Conservation (phyloP, 2,113 vertebrate genomes). For the Paramormyrops kingsleyae region DNA sequence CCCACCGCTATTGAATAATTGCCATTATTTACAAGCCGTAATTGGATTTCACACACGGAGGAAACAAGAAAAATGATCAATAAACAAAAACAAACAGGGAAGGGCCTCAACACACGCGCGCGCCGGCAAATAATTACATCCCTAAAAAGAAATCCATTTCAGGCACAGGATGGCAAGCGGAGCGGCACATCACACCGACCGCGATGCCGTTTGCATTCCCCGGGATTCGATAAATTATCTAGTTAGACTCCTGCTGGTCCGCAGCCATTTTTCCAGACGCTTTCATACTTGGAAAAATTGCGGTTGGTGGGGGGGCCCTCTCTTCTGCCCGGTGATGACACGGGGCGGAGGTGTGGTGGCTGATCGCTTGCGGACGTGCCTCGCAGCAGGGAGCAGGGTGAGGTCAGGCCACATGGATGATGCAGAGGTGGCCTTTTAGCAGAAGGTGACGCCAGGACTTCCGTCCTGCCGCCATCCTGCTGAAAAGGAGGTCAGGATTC, state of each 20-base stretch:
- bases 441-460: not conserved
- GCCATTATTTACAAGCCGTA: constrained; percentile 27
- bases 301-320: not conserved
- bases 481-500: not conserved
- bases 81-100: constrained; percentile 28
- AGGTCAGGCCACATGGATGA: not conserved
- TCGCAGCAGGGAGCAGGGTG: not conserved
- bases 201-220: constrained; percentile 33
- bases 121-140: constrained; percentile 41
- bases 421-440: not conserved
- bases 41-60: constrained; percentile 32
- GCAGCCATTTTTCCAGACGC: constrained; percentile 28
- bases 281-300: not conserved
- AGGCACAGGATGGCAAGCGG: constrained; percentile 26
- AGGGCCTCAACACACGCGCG: constrained; percentile 3
- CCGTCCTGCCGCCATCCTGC: not conserved
- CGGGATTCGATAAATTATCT: constrained; percentile 42
- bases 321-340: not conserved
- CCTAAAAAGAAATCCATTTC: constrained; percentile 34
- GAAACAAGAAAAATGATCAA: constrained; percentile 29
- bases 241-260: constrained; percentile 35
- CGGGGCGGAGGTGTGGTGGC: not conserved
- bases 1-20: constrained; percentile 23
- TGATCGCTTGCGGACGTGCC: not conserved
- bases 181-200: not conserved